phyloP scores from a whole-genome alignment of 1,140 invertebrate species.

The Aphidius ervi region DNA sequence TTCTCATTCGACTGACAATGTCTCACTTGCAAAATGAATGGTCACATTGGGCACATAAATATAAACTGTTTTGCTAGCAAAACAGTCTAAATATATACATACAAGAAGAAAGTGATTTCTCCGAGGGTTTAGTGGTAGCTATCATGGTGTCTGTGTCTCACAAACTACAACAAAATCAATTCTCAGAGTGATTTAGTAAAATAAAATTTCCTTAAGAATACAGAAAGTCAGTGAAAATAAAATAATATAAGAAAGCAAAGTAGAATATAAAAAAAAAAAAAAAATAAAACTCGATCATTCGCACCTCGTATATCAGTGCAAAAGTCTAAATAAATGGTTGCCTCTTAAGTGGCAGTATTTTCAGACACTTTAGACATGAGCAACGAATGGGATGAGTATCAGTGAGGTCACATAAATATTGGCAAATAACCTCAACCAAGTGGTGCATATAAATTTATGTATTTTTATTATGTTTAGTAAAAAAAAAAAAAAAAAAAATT shows the following conservation, averaged over 20 bases:
- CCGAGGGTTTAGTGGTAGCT: constrained; percentile 1
- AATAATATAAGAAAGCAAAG: not conserved
- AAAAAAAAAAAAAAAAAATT: not conserved
- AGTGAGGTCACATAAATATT: constrained; percentile 3
- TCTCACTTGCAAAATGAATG: constrained; percentile 16
- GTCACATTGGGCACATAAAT: constrained; percentile 17
- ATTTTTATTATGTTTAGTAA: constrained; percentile 3
- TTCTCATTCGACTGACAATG: not conserved
- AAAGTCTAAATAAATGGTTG: not conserved
- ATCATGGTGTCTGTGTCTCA: not conserved
- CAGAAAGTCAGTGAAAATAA: constrained; percentile 2
- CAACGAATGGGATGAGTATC: not conserved
- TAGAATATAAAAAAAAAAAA: not conserved
- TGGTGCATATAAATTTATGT: not conserved
- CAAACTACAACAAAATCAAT: constrained; percentile 3
- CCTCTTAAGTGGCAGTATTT: constrained; percentile 13
- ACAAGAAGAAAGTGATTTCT: constrained; percentile 18
- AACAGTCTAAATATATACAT: not conserved
- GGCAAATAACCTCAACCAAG: not conserved
- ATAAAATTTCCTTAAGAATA: not conserved
- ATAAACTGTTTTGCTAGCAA: constrained; percentile 7
- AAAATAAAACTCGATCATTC: constrained; percentile 4
- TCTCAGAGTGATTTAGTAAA: constrained; percentile 5
- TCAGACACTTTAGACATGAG: not conserved
- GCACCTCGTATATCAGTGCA: constrained; percentile 11